phyloP scores from a whole-genome alignment of 2,888 invertebrate genomes.

The Keiferia lycopersicella region DNA sequence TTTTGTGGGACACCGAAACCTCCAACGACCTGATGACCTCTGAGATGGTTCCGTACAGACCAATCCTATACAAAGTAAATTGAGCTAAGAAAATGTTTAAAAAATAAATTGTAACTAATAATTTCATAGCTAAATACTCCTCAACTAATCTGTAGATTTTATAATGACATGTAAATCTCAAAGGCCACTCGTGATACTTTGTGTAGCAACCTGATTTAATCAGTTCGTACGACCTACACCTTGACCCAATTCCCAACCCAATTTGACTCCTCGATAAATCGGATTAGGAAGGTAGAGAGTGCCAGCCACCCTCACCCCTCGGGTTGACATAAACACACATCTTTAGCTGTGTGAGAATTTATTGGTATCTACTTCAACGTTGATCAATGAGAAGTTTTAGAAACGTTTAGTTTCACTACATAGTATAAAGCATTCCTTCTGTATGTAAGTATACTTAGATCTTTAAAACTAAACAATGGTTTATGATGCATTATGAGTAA shows the following conservation, averaged over 20 bases:
- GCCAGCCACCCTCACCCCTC: conserved; percentile 5
- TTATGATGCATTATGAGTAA: no score
- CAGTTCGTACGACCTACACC: conserved; percentile 41
- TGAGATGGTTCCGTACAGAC: no score
- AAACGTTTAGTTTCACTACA: background rate
- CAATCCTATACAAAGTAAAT: no score
- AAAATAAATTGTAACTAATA: no score
- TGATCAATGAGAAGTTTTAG: background rate
- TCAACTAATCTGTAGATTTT: no score
- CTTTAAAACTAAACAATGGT: no score
- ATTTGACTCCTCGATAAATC: conserved; percentile 46
- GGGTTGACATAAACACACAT: background rate
- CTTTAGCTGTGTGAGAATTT: background rate
- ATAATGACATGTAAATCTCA: background rate
- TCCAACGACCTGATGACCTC: no score
- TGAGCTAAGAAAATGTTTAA: no score
- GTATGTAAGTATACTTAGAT: no score
- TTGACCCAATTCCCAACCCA: conserved; percentile 56
- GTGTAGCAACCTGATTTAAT: background rate
- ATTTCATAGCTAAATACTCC: no score
- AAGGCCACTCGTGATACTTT: background rate
- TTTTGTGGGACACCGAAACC: no score
- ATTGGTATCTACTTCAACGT: background rate
- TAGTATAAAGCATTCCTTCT: no score
- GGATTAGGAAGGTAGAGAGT: conserved; percentile 28